These are phyloP conservation scores for Phenganax subtilis DNA, from an alignment of 92 coral and sea anemone genomes.

Conservation along the genomic window DNA sequence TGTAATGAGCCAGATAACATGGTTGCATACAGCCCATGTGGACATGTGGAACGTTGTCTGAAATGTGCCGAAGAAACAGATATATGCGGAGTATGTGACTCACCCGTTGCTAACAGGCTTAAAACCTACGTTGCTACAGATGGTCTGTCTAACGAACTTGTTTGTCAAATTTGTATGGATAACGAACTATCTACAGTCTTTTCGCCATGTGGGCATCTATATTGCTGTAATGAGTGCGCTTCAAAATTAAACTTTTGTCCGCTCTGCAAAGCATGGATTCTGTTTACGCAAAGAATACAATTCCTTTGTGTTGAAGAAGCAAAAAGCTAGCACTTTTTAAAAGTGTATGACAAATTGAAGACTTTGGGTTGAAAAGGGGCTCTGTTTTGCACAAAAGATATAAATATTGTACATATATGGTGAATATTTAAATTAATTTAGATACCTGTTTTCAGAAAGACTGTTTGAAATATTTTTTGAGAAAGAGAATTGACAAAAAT, in stretches of 20 bases:
- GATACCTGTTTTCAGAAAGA: too few species aligned
- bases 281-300: conserved; percentile 85
- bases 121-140: conserved; percentile 79
- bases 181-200: conserved; percentile 83
- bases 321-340: conserved; percentile 2
- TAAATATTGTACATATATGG: too few species aligned
- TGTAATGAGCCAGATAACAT: conserved; percentile 63
- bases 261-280: conserved; percentile 79
- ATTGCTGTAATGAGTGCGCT: conserved; percentile 84
- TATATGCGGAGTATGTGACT: conserved; percentile 66
- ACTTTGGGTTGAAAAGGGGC: too few species aligned
- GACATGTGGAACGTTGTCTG: conserved; percentile 71
- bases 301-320: conserved; percentile 12
- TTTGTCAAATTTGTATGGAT: conserved; percentile 97
- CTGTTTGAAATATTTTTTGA: too few species aligned
- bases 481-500: too few species aligned
- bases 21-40: conserved; percentile 87
- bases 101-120: conserved; percentile 62
- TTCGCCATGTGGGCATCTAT: conserved; percentile 92
- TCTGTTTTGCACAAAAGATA: too few species aligned
- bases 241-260: conserved; percentile 81
- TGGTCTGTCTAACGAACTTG: conserved; percentile 63
- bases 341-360: too few species aligned
- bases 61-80: conserved; percentile 58
- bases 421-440: too few species aligned